phyloP scores from a whole-genome alignment of 2,888 invertebrate species.

The Trypoxylon attenuatum region DNA sequence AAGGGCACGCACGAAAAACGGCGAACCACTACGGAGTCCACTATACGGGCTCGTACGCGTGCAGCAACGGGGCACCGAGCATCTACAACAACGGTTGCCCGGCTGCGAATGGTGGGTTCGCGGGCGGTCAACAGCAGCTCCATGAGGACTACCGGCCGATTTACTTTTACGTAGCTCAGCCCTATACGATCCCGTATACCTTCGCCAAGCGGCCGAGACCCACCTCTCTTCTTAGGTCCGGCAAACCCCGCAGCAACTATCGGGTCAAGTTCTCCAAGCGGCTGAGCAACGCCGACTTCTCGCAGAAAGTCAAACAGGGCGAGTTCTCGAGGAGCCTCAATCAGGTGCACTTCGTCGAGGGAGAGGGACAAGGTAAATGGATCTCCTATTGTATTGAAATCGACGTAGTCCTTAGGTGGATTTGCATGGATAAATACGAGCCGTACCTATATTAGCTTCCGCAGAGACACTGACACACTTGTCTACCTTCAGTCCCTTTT shows the following conservation, averaged over 20 bases:
- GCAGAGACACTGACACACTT: too few species aligned
- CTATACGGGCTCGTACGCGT: slow-evolving; percentile 66
- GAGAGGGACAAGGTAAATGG: slow-evolving; percentile 64
- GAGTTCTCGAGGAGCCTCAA: slow-evolving; percentile 70
- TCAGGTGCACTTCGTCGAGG: slow-evolving; percentile 68
- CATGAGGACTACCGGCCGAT: slow-evolving; percentile 70
- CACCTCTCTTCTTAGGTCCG: slow-evolving; percentile 61
- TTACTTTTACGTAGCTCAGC: slow-evolving; percentile 71
- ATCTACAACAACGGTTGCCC: slow-evolving; percentile 59
- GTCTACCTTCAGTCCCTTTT: too few species aligned
- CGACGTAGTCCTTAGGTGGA: too few species aligned
- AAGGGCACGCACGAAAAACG: slow-evolving; percentile 69
- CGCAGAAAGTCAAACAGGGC: slow-evolving; percentile 69
- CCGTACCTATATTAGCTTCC: too few species aligned
- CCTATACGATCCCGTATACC: slow-evolving; percentile 70
- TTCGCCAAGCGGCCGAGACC: slow-evolving; percentile 67
- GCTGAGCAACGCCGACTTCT: slow-evolving; percentile 67
- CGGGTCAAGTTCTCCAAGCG: slow-evolving; percentile 69
- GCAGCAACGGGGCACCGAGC: slow-evolving; percentile 68
- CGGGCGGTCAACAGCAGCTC: slow-evolving; percentile 50
- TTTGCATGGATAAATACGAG: too few species aligned
- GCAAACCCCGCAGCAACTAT: slow-evolving; percentile 60
- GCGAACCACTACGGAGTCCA: slow-evolving; percentile 69
- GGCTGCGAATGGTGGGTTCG: slow-evolving; percentile 50
- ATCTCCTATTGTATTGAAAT: too few species aligned